Base-by-base conservation (phyloP, 2,113 vertebrate species). In the Dinomys branickii region DNA sequence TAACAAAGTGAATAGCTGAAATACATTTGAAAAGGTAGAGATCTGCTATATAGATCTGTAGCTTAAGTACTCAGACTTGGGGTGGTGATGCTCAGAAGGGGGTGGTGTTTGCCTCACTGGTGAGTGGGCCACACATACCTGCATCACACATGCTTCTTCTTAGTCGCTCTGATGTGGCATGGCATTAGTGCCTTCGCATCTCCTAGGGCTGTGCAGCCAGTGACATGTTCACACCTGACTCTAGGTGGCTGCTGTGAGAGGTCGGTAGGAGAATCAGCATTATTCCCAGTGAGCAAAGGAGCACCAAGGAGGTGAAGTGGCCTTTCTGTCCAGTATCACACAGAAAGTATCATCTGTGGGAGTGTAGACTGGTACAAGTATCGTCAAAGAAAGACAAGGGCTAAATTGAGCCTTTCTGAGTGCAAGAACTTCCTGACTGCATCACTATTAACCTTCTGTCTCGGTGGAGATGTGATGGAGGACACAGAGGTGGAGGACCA, bases 81-180 rank as follows among this genome's bases (percentile, higher is more conserved):
- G 17, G 7, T 28, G 22, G 59, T 19, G 75, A 58, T 44, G 50
- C 26, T 81, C 38, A 41, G 30, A 12, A n/a, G 30, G 10, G 1
- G 2, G 28, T 20, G 44, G 24, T 19, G 30, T 33, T 38, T 35
- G 58, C 30, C 12, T 6, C 4, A 1, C 7, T 3, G 2, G n/a
- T 0, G 20, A 56, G 26, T 41, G 7, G 75, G 50, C 7, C n/a
- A 14, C 14, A 4, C 17, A 14, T 50, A 5, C 47, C 47, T 50
- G n/a, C 65, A 17, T 16, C 3, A 17, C 14, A 16, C n/a, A 0
- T 7, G 26, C 38, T 71, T 71, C 65, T n/a, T 89, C 41, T 63
- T n/a, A 77, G 82, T 35, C 67, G 85, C 41, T 81, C 30, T 73
- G 59, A 28, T 12, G 24, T 59, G 52, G 10, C 35, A 1, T 2